Evolutionary conservation across 2,888 invertebrate genomes (phyloP), one percentile per base, ranked within the genome.

Genomic region (Drosophila rubida): DNA sequence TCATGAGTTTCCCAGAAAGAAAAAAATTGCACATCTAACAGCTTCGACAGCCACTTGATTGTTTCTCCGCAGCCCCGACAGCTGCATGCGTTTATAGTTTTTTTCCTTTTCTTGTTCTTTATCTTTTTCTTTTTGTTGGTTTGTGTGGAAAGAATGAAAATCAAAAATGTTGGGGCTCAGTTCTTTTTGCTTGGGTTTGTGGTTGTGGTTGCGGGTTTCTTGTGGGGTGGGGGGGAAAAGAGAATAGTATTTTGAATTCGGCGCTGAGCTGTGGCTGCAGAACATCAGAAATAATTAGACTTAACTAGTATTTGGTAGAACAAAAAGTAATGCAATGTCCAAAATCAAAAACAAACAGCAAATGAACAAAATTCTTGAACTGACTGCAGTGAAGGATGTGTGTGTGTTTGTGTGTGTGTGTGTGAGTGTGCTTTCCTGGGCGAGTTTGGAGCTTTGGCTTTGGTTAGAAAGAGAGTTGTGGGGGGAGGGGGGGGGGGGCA

Each of bases 121-220:
- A 19, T 14, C 63, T 53, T 53, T 46, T 13, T 22, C 3, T 39
- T 22, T 16, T 42, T 48, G 32, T 50, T 27, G n/a, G n/a, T n/a
- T n/a, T n/a, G 54, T 64, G 71, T 64, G 64, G 53, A 70, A 70
- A 80, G 68, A 58, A 67, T 60, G 81, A 84, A 75, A 80, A 84
- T 71, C 67, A 63, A 78, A 81, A 85, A 82, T 81, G 82, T 81
- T 85, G 76, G 76, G 79, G 82, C 66, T 73, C 73, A 72, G 72
- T 60, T 71, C 49, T 42, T 11, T 19, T 19, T 19, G 19, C 3
- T 19, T 19, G 19, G 16, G 25, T 13, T 35, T 27, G 16, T 35
- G 32, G 32, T 41, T 51, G 11, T 50, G 25, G 23, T 41, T 27
- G 19, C 9, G 41, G 9, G 19, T 41, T 19, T 53, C 39, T 53